Base-by-base conservation (phyloP, 1,140 invertebrate species). In the Panonychus citri region DNA sequence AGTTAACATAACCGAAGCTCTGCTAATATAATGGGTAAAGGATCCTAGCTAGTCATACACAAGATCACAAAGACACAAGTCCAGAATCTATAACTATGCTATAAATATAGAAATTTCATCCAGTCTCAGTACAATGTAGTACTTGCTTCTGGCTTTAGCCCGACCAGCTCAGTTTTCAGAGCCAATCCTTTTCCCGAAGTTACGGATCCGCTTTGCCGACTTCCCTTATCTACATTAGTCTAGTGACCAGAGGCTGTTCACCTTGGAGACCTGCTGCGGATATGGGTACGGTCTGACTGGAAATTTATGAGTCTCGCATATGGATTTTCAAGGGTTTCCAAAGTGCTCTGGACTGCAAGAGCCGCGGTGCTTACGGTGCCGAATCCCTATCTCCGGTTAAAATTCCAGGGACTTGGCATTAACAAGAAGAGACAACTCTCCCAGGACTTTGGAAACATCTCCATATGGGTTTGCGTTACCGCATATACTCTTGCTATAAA, bases 1-100 rank as follows among this genome's bases (percentile, higher is more conserved):
- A 80, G 81, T 79, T 75, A 83, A 79, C 79, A 78, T 79, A 77
- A 81, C 81, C 81, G 73, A 75, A 78, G 81, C 82, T 78, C 78
- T 77, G 66, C 69, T 50, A 68, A 65, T 62, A 64, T 60, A 66
- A 71, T 42, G 17, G 3, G 19, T 13, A 55, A 28, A 55, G 40
- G 54, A 43, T 42, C 54, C 40, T 21, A 55, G 26, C n/a, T 24
- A 48, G 40, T 50, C 2, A 55, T 26, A 42, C 43, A 48, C 37
- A 46, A 25, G 37, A 34, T 34, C 30, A 34, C 30, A 34, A 34
- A 34, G 12, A 34, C 30, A 34, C 30, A 34, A 34, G 30, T 34
- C 30, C 30, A 12, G 30, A 4, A 34, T 34, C 30, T 5, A 12
- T 34, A 5, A 34, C 4, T 34, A 5, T 5, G 4, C 30, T 12